phyloP scores from a whole-genome alignment of 2,888 invertebrate genomes.

The Leucophenga maculata region DNA sequence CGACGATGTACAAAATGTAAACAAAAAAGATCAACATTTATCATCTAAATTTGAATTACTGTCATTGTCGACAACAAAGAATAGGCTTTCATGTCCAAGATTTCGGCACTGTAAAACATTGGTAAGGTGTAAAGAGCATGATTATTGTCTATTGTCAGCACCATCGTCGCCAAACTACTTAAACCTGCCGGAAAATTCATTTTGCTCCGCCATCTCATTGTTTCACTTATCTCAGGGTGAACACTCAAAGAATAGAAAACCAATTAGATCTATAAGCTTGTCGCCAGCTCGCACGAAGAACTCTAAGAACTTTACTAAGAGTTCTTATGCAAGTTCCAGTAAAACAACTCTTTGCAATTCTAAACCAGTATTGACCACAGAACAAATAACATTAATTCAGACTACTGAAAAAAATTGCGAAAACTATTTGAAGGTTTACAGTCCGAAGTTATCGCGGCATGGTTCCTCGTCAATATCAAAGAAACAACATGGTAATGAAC shows the following conservation, averaged over 20 bases:
- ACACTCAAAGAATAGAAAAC: slow-evolving; percentile 37
- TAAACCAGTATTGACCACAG: slow-evolving; percentile 25
- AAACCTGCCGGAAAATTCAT: slow-evolving; percentile 49
- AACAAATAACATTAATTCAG: slow-evolving; percentile 21
- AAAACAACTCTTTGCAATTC: slow-evolving; percentile 29
- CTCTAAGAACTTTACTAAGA: slow-evolving; percentile 42
- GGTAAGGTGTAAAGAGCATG: slow-evolving; percentile 48
- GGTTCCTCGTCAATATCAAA: slow-evolving; percentile 67
- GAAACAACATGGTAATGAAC: slow-evolving; percentile 62
- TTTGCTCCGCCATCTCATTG: slow-evolving; percentile 45
- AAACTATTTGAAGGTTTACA: slow-evolving; percentile 59
- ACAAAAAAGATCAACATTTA: slow-evolving; percentile 40
- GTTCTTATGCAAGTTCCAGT: slow-evolving; percentile 40
- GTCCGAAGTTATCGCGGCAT: slow-evolving; percentile 65
- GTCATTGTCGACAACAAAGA: slow-evolving; percentile 34
- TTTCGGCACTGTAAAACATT: slow-evolving; percentile 57
- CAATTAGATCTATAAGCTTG: slow-evolving; percentile 54
- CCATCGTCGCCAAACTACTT: slow-evolving; percentile 62
- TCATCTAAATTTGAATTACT: slow-evolving; percentile 53
- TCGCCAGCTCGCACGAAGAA: slow-evolving; percentile 56
- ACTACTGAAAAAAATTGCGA: slow-evolving; percentile 35
- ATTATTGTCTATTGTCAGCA: slow-evolving; percentile 55
- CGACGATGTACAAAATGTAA: background rate
- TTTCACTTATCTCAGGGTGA: slow-evolving; percentile 38
- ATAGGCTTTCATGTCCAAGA: slow-evolving; percentile 34